phyloP scores from a whole-genome alignment of 2,888 invertebrate genomes.

The Himalopsyche tibetana region DNA sequence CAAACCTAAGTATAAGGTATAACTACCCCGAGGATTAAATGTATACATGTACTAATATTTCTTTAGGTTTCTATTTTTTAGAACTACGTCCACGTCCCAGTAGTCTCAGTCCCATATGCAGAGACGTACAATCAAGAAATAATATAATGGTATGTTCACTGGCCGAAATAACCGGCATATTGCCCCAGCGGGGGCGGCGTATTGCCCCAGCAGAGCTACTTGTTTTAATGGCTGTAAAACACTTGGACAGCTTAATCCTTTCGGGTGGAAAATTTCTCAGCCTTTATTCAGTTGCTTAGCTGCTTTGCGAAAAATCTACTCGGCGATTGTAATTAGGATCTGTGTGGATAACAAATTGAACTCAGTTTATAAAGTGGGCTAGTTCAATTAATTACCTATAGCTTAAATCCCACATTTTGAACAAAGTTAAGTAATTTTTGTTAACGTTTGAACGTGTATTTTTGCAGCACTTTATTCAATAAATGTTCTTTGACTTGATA shows the following conservation, averaged over 20 bases:
- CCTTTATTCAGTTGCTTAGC: conserved; percentile 11
- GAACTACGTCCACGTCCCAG: no score
- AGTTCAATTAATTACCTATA: no score
- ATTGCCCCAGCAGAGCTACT: neutral
- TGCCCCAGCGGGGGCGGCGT: neutral
- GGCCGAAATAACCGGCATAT: neutral
- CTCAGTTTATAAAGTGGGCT: no score
- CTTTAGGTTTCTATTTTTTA: no score
- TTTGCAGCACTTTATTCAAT: no score
- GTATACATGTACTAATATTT: no score
- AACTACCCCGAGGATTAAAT: no score
- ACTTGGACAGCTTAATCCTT: conserved; percentile 26
- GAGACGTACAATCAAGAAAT: neutral
- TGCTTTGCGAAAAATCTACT: neutral
- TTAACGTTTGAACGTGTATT: no score
- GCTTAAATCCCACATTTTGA: no score
- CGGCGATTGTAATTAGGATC: neutral
- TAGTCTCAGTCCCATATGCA: neutral
- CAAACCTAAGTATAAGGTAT: no score
- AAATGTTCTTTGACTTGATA: no score
- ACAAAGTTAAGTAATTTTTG: no score
- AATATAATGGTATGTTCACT: neutral
- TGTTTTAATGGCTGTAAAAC: conserved; percentile 31
- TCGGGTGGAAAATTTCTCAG: conserved; percentile 5
- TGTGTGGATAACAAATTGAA: conserved; percentile 5